Base-by-base conservation (phyloP, 2,888 invertebrate species). In the Cheilosia soror region DNA sequence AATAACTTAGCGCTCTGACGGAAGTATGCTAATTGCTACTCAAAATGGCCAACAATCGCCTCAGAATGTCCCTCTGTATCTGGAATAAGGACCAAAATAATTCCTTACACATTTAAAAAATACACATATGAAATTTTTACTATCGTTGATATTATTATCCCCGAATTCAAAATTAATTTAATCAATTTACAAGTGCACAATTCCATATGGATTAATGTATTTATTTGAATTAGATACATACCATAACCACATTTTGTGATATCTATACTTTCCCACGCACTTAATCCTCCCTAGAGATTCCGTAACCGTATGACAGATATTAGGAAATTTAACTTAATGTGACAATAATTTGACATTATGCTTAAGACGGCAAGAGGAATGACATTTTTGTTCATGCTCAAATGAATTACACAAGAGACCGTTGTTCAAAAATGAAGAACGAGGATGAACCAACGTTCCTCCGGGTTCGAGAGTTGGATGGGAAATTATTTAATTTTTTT, bases 321-420 rank as follows among this genome's bases (percentile, higher is more conserved):
- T 62, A 58, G 75, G 40, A 62, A 69, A 84, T 79, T 53, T 31
- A 66, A 47, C 76, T 60, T 71, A 76, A 80, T 76, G 65, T 80
- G 80, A 80, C 75, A 69, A 71, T 85, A 80, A 85, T 85, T 75
- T 85, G 84, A 85, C 62, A 85, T 85, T 80, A 76, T 75, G 42
- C 53, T 66, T 57, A 27, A 71, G 20, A 49, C 60, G 65, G 25
- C 80, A 69, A 15, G 0, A 47, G 6, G 15, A 7, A 65, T 75
- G 68, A 20, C 31, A 25, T 13, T n/a, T 27, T 42, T 60, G 51
- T 73, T 62, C 75, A 66, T 58, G 76, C 75, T 40, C 76, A 79
- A 83, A 78, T 44, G 63, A 60, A 84, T 71, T 55, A 75, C 84
- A 57, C 80, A 31, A 57, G 84, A 76, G 80, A 80, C 60, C 53